Conservation (phyloP, 1,140 invertebrate genomes). For the Drosophila mayri region DNA sequence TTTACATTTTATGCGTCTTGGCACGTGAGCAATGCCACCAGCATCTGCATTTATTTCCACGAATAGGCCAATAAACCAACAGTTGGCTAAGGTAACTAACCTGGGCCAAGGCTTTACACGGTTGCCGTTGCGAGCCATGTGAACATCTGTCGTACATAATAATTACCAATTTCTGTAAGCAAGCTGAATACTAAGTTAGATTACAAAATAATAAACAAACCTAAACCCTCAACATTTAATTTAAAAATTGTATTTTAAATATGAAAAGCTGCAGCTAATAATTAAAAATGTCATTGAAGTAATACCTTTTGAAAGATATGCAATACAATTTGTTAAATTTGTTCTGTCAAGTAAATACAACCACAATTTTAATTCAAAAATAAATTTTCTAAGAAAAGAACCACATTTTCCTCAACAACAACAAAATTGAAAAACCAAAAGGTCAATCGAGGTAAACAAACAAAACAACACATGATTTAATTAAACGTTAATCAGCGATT, state of each 20-base stretch:
- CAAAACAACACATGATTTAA: conserved; percentile 18
- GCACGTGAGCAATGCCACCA: conserved; percentile 49
- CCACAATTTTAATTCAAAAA: neutral
- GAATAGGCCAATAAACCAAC: conserved; percentile 15
- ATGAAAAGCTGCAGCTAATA: too few relatives aligned
- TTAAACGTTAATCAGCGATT: conserved; percentile 18
- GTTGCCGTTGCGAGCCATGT: conserved; percentile 1
- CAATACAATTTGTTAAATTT: neutral
- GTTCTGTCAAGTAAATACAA: neutral
- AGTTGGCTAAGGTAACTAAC: conserved; percentile 54
- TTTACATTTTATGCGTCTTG: conserved; percentile 42
- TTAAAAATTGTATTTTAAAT: neutral
- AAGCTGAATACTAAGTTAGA: conserved; percentile 8
- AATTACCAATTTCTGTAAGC: conserved; percentile 8
- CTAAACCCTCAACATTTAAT: neutral
- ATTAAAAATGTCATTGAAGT: neutral
- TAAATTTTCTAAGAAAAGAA: neutral
- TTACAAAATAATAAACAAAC: neutral
- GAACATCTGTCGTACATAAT: conserved; percentile 6
- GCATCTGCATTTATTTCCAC: conserved; percentile 15
- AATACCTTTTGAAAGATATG: neutral
- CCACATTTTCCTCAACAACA: neutral
- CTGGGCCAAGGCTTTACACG: conserved; percentile 46
- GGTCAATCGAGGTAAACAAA: conserved; percentile 10
- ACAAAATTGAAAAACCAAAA: conserved; percentile 14